Percentiles rank a stretch among this genome's conserved stretches.
Conservation (phyloP, 2,888 invertebrate genomes). For the Andrena bicolor region DNA sequence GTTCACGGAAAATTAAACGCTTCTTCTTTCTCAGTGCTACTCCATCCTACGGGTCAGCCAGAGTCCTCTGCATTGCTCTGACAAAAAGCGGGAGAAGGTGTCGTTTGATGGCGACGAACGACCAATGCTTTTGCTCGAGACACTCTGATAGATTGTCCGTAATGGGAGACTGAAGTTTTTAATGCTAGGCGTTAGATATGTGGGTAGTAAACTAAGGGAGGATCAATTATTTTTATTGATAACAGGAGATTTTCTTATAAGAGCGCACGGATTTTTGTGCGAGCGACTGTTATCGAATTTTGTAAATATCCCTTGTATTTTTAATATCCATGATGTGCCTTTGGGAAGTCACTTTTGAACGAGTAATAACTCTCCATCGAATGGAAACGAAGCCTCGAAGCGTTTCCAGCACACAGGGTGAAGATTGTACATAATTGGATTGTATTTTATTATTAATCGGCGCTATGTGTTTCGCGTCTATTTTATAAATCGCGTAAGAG, state of each 20-base stretch:
- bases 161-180: constrained; percentile 64
- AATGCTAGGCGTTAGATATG: not conserved
- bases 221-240: not conserved
- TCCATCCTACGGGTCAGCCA: constrained; percentile 54
- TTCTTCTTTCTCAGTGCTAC: constrained; percentile 64
- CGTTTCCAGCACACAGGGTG: too few species aligned
- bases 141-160: constrained; percentile 72
- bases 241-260: not conserved
- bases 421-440: constrained; percentile 18
- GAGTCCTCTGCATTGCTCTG: constrained; percentile 71
- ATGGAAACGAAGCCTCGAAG: too few species aligned
- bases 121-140: constrained; percentile 70
- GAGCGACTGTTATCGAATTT: not conserved
- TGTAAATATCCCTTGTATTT: not conserved
- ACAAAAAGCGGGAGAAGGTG: constrained; percentile 78
- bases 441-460: not conserved
- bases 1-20: not conserved
- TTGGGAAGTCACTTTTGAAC: not conserved
- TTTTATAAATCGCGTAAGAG: not conserved
- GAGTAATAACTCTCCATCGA: too few species aligned
- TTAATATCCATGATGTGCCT: constrained; percentile 15
- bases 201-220: not conserved
- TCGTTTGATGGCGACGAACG: constrained; percentile 65
- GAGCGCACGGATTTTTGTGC: not conserved
- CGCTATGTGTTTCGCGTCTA: not conserved